phyloP scores from a whole-genome alignment of 1,140 invertebrate genomes.

The Phymastichus coffea region DNA sequence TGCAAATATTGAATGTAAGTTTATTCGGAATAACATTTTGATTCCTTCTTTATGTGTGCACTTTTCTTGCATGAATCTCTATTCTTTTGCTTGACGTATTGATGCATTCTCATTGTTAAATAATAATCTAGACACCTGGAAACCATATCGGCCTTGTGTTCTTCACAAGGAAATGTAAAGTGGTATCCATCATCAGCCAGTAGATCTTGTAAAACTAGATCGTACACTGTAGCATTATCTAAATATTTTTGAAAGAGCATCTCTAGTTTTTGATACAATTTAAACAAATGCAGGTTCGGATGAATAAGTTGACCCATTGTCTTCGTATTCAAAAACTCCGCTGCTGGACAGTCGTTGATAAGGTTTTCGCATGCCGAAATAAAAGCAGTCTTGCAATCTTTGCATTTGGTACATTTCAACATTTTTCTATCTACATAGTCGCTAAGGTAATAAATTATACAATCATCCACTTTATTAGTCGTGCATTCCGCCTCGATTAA shows the following conservation, averaged over 20 bases:
- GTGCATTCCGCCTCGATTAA: conserved; percentile 27
- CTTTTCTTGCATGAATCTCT: too few species aligned
- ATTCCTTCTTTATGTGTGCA: too few species aligned
- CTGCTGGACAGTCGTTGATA: background rate
- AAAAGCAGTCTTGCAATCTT: background rate
- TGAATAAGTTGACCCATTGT: background rate
- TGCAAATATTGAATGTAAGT: too few species aligned
- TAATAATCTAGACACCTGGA: too few species aligned
- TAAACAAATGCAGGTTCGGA: background rate
- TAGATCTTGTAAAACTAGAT: conserved; percentile 9
- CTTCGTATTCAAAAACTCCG: background rate
- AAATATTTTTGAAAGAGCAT: background rate
- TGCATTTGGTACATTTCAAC: background rate
- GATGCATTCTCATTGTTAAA: too few species aligned
- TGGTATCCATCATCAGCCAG: background rate
- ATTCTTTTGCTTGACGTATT: too few species aligned
- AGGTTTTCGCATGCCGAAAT: background rate
- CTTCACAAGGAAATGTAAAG: too few species aligned
- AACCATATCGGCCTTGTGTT: too few species aligned
- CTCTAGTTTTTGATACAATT: background rate
- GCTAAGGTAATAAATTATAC: conserved; percentile 35
- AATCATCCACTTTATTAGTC: conserved; percentile 14
- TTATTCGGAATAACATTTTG: too few species aligned
- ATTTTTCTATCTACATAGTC: conserved; percentile 18
- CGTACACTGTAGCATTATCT: too few species aligned